Conservation (phyloP, 1,140 invertebrate species). For the Planococcus citri region DNA sequence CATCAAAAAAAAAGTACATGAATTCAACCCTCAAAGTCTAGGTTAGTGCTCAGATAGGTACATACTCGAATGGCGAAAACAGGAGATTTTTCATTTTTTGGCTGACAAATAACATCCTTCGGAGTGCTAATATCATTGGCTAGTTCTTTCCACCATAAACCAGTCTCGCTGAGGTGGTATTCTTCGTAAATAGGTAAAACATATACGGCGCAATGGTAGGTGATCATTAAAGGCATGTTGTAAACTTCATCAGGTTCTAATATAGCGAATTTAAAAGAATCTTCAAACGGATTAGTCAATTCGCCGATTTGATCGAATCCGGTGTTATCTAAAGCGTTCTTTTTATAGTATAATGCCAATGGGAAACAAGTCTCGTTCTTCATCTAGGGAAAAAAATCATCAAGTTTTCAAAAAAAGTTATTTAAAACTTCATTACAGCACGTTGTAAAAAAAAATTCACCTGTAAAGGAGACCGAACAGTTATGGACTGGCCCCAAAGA, state of each 20-base stretch:
- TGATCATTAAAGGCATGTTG: slow-evolving; percentile 61
- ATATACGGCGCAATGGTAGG: slow-evolving; percentile 65
- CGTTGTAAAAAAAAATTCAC: slow-evolving; percentile 43
- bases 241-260: slow-evolving; percentile 59
- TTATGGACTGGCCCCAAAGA: slow-evolving; percentile 46
- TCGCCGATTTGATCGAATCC: slow-evolving; percentile 48
- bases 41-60: not conserved
- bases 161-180: slow-evolving; percentile 48
- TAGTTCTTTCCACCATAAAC: slow-evolving; percentile 70
- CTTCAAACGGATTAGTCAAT: slow-evolving; percentile 60
- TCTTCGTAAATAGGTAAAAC: slow-evolving; percentile 58
- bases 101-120: slow-evolving; percentile 44
- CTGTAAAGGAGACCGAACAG: slow-evolving; percentile 59
- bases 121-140: slow-evolving; percentile 45
- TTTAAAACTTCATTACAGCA: too few species aligned
- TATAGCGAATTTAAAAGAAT: slow-evolving; percentile 55
- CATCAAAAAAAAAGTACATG: slow-evolving; percentile 14
- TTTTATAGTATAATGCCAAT: slow-evolving; percentile 59
- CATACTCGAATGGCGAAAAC: not conserved
- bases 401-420: too few species aligned
- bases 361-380: slow-evolving; percentile 64
- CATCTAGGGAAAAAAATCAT: slow-evolving; percentile 39
- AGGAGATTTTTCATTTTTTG: not conserved
- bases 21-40: not conserved
- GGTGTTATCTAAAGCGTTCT: slow-evolving; percentile 42